Base-by-base conservation (phyloP, 2,888 invertebrate genomes). In the Drosophila eohydei region DNA sequence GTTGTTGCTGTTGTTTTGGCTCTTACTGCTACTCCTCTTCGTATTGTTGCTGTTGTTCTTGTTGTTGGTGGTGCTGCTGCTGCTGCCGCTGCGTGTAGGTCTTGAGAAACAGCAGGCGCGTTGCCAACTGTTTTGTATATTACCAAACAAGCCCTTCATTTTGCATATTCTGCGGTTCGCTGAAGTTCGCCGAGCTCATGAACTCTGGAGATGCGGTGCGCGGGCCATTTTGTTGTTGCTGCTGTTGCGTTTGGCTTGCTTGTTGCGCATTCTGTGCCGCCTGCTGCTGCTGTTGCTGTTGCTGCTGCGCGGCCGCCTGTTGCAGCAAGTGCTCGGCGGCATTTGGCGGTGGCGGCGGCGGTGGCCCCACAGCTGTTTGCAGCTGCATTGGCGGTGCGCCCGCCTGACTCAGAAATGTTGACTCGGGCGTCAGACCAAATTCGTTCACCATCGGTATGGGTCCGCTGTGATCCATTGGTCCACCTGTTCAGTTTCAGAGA, bases 141-240 rank as follows among this genome's bases (percentile, higher is more conserved):
- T 95, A 96, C 96, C 96, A 96, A 94, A 95, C 96, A 91, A 96
- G 94, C 62, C 95, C 95, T 93, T 96, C 96, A 93, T 95, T 96
- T 91, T 95, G 94, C 93, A 95, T 94, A 93, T 95, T 95, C 92
- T 95, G 95, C 83, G 95, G 95, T 93, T 95, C 95, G 83, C 94
- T 94, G 91, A 95, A 95, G 83, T 94, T 94, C 65, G 94, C 94
- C 65, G 94, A 93, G 63, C 93, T 93, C 93, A 96, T 95, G 93
- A 95, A 96, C 93, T 96, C 96, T 54, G 96, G 96, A 85, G 96
- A 96, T 74, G 96, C 95, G 60, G 96, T 95, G 81, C 96, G 95
- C 71, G 95, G 95, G 74, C 96, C 95, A 79, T 91, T 91, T 85
- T 91, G 89, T 86, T 91, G 91, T 68, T 91, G 80, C 68, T 91